Evolutionary conservation across 2,113 vertebrate species (phyloP).

Genomic region (Emydura subglobosa): DNA sequence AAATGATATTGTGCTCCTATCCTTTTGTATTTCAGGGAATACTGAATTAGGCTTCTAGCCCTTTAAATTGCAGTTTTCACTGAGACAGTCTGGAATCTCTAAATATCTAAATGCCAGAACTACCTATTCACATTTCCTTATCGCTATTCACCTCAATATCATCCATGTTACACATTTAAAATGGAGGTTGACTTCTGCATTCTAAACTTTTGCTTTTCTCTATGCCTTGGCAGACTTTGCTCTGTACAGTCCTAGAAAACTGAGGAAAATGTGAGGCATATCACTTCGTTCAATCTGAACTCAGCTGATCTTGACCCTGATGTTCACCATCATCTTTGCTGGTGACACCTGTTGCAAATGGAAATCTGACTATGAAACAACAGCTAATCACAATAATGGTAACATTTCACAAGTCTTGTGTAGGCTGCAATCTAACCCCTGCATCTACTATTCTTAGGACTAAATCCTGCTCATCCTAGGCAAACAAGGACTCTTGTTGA

Average conservation of each 20-base stretch:
- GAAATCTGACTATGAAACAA: constrained; percentile 29
- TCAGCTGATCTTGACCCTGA: constrained; percentile 31
- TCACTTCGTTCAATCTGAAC: constrained; percentile 18
- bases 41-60: constrained; percentile 49
- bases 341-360: background rate
- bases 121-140: constrained; percentile 47
- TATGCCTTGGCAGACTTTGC: background rate
- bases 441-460: constrained; percentile 11
- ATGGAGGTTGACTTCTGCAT: constrained; percentile 49
- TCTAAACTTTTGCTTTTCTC: constrained; percentile 30
- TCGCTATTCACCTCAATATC: constrained; percentile 46
- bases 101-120: constrained; percentile 63
- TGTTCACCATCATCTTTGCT: background rate
- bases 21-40: constrained; percentile 50
- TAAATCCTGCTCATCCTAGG: background rate
- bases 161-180: constrained; percentile 49
- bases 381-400: constrained; percentile 26
- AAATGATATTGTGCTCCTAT: background rate
- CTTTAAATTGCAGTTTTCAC: constrained; percentile 58
- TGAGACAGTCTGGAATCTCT: constrained; percentile 53
- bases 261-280: background rate
- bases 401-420: constrained; percentile 8
- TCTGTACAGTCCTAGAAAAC: background rate
- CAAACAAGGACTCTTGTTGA: background rate
- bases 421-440: constrained; percentile 32